A percentile compares a stretch with the other conserved stretches of the same genome.
Evolutionary conservation across 2,797 vertebrate species (phyloP).

Genomic region (Enteromius mattozi): DNA sequence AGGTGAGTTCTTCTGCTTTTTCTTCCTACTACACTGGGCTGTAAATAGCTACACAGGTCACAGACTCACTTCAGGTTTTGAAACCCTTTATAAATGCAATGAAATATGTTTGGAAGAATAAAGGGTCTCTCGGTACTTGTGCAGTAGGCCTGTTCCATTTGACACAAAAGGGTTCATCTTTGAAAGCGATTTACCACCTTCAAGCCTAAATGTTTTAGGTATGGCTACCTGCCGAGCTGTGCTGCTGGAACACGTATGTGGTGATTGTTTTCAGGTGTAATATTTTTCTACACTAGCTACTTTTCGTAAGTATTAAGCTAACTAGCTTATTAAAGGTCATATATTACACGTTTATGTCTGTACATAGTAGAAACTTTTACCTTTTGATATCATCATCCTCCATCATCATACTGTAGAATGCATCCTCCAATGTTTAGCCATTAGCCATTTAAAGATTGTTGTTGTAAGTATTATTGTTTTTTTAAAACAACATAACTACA

Average conservation of each 20-base stretch:
- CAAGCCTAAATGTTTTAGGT: neutral
- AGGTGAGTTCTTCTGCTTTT: neutral
- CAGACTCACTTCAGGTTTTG: neutral
- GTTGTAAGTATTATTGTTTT: no score
- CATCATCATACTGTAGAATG: neutral
- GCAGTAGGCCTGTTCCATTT: neutral
- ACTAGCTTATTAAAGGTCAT: neutral
- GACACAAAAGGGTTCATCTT: neutral
- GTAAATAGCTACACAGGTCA: slow-evolving; percentile 13
- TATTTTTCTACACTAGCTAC: neutral
- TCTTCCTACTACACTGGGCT: neutral
- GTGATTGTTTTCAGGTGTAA: neutral
- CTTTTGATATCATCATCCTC: neutral
- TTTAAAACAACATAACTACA: no score
- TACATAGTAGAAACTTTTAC: neutral
- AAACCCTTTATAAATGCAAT: neutral
- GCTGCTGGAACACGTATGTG: neutral
- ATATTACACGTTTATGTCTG: neutral
- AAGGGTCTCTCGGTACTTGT: neutral
- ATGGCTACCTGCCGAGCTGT: neutral
- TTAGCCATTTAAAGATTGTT: no score
- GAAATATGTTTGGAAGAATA: neutral
- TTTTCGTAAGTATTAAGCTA: neutral
- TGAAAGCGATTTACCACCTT: neutral
- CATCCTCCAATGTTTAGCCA: neutral